These are phyloP conservation scores for Drosophila barbarae DNA, from an alignment of 2,888 invertebrate genomes.

Conservation along the genomic window DNA sequence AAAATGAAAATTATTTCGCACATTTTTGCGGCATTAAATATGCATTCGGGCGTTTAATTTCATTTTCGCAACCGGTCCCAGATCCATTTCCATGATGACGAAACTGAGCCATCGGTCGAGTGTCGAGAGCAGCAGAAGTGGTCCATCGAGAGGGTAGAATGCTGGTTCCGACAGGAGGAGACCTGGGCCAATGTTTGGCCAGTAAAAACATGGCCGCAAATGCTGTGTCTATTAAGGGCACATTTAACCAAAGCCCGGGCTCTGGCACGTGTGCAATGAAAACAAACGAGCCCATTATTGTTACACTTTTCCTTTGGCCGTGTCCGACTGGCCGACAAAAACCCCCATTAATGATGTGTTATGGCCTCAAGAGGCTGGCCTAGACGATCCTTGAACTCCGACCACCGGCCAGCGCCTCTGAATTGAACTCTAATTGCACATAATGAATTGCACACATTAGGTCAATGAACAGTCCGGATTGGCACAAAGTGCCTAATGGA, in stretches of 20 bases:
- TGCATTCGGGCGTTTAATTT: constrained; percentile 39
- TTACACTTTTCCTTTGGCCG: constrained; percentile 47
- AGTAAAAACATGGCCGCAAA: constrained; percentile 56
- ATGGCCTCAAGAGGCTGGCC: constrained; percentile 41
- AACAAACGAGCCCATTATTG: constrained; percentile 68
- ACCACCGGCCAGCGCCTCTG: constrained; percentile 32
- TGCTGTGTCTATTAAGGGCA: constrained; percentile 64
- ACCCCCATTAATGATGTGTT: constrained; percentile 59
- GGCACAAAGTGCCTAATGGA: constrained; percentile 48
- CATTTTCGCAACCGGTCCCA: constrained; percentile 25
- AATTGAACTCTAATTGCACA: constrained; percentile 69
- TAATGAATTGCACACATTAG: constrained; percentile 67
- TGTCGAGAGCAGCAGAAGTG: constrained; percentile 24
- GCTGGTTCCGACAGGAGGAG: constrained; percentile 20
- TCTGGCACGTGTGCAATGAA: constrained; percentile 61
- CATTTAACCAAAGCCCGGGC: constrained; percentile 52
- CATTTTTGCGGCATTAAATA: constrained; percentile 42
- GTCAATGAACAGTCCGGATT: constrained; percentile 44
- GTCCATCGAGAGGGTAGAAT: constrained; percentile 22
- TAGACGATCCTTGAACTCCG: constrained; percentile 56
- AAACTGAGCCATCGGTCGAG: constrained; percentile 42
- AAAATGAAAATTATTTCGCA: constrained; percentile 30
- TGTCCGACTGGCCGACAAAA: constrained; percentile 10
- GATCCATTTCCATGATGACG: constrained; percentile 6
- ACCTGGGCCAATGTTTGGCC: constrained; percentile 39